Conservation (phyloP, 2,113 vertebrate genomes). For the Anhinga anhinga region DNA sequence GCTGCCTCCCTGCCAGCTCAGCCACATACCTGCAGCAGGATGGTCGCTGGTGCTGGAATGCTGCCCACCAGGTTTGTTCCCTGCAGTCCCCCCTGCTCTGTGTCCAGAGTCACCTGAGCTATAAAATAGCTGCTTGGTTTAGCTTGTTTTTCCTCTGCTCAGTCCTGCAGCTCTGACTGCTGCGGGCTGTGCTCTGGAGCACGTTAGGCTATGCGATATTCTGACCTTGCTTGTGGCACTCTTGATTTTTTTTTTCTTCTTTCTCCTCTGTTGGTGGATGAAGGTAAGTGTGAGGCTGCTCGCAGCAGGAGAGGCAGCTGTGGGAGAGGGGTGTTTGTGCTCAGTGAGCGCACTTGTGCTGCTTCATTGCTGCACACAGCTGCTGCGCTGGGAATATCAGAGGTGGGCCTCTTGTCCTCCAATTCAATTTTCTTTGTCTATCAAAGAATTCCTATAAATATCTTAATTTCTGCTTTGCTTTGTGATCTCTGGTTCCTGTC, state of each 20-base stretch:
- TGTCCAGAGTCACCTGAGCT: not conserved
- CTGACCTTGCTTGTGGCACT: not conserved
- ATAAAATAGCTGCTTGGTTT: accelerated
- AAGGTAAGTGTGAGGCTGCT: not conserved
- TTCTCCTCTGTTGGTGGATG: not conserved
- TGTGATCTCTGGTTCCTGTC: not conserved
- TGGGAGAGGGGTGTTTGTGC: not conserved
- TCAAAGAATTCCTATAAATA: not conserved
- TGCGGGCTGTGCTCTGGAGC: not conserved
- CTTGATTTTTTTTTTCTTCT: no score
- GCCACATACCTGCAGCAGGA: not conserved
- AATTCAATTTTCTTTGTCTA: not conserved
- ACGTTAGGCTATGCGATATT: accelerated
- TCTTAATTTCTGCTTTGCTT: not conserved
- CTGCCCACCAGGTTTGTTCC: not conserved
- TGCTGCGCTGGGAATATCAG: not conserved
- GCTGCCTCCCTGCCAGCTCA: not conserved
- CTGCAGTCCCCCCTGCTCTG: no score
- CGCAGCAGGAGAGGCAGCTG: not conserved
- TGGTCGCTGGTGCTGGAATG: not conserved
- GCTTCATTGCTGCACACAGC: not conserved
- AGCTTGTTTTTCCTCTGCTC: not conserved
- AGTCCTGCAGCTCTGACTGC: not conserved
- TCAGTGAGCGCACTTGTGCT: not conserved
- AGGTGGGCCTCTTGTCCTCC: not conserved